These are phyloP conservation scores for Benitochromis conjunctus DNA, from an alignment of 2,113 vertebrate species.

Conservation along the genomic window DNA sequence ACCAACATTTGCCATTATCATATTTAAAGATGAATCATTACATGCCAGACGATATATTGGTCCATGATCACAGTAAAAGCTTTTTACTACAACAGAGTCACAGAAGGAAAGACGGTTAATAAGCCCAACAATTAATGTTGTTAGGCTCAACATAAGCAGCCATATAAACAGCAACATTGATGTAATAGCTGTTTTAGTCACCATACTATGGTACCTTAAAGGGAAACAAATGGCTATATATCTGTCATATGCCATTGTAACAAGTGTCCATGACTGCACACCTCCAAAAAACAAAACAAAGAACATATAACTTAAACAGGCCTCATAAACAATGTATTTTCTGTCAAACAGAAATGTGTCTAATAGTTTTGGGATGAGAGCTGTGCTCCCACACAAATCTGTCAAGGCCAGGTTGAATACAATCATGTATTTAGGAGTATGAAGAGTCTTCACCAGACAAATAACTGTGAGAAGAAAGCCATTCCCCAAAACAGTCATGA, in stretches of 20 bases:
- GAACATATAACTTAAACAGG: slow-evolving; percentile 61
- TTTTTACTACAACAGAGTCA: slow-evolving; percentile 40
- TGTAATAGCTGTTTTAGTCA: slow-evolving; percentile 11
- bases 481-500: slow-evolving; percentile 48
- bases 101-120: slow-evolving; percentile 63
- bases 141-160: neutral
- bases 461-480: slow-evolving; percentile 53
- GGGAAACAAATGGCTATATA: slow-evolving; percentile 64
- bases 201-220: slow-evolving; percentile 42
- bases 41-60: slow-evolving; percentile 48
- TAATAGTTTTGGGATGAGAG: slow-evolving; percentile 57
- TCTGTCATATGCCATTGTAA: slow-evolving; percentile 59
- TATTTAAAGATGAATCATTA: slow-evolving; percentile 8
- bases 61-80: slow-evolving; percentile 61
- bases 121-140: neutral
- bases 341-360: slow-evolving; percentile 56
- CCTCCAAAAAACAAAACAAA: slow-evolving; percentile 40
- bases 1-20: too few species aligned
- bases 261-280: slow-evolving; percentile 56
- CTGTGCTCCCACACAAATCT: slow-evolving; percentile 61
- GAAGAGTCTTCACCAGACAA: slow-evolving; percentile 32
- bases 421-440: slow-evolving; percentile 60
- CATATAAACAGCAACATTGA: neutral
- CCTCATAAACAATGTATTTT: slow-evolving; percentile 45
- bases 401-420: slow-evolving; percentile 55